Evolutionary conservation across 2,797 vertebrate species (phyloP), one percentile per base, ranked within the genome.

Genomic region (Sandelia bainsii): DNA sequence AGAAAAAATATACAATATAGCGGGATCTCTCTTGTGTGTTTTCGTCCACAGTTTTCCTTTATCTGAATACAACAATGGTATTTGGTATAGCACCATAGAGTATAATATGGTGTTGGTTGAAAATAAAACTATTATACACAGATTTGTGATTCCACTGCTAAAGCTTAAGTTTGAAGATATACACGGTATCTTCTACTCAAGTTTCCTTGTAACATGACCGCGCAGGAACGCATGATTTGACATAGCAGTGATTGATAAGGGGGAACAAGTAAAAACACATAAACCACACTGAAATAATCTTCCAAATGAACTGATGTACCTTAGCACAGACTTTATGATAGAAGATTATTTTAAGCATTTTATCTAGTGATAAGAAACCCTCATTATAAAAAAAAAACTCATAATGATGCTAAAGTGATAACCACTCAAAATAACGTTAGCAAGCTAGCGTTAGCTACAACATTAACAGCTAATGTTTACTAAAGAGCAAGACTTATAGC

Each of bases 381-480:
- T 27, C n/a, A n/a, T 39, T 9, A n/a, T n/a, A n/a, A n/a, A 12
- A 8, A 0, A 7, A 1, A 25, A 32, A 34, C 14, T 1, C 12
- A 23, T 22, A 29, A 42, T 9, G 4, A 64, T 40, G 32, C 11
- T 8, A 19, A 32, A 19, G 19, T 8, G 11, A 44, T 14, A 51
- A 49, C 13, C 14, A 53, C 20, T 14, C 1, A 50, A 22, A 45
- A 23, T 34, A 13, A 11, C 6, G 8, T 49, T 32, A 37, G 48
- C n/a, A 34, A 12, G 29, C 64, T 25, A 20, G 32, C 39, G 23
- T 57, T 25, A 20, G 32, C 4, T 40, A 54, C 20, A 78, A 63
- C 52, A 66, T 12, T 20, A 68, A 70, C 40, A 73, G 25, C 75
- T 83, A 69, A 71, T 70, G 65, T 72, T 50, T 72, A 84, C 81